Evolutionary conservation across 2,113 vertebrate species (phyloP), one percentile per base, ranked within the genome.

Genomic region (Dromas ardeola): DNA sequence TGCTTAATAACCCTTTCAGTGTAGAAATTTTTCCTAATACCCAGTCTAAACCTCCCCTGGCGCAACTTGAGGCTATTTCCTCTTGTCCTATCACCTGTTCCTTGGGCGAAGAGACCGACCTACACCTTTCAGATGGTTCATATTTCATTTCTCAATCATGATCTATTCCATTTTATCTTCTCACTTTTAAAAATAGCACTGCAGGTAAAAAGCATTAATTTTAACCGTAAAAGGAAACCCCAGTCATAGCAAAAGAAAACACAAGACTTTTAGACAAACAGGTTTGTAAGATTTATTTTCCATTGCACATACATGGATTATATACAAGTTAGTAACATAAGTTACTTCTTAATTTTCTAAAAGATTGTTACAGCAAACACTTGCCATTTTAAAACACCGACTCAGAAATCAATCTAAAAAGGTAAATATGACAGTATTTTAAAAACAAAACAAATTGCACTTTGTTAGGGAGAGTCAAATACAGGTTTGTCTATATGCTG

Each of bases 321-420:
- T 98, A 98, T 98, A 98, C 98, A 98, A 98, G 98, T 98, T 97
- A 98, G 97, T 98, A 98, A 98, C 97, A 98, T 96, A 98, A 97
- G 96, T 98, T 97, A 98, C 98, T 95, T 92, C 95, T 97, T 95
- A 97, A 96, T 97, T 95, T 95, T 97, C 98, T 98, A 97, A 97
- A 98, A 97, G 97, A 97, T 96, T 92, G 97, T 98, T 98, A 98
- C 97, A 98, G 98, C 96, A 97, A 96, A 97, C 96, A 95, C 92
- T 93, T 97, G 96, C 56, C 92, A 95, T 97, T 97, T 95, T 96
- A 97, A 98, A 98, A 98, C 96, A 98, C 95, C 78, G 42, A 97
- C 63, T 94, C 95, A 93, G 92, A 98, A 98, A 98, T 98, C 92
- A 97, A 96, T 95, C 95, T 97, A 97, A 98, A 96, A 97, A 97